Base-by-base conservation (phyloP, 2,888 invertebrate species). In the Actias luna region DNA sequence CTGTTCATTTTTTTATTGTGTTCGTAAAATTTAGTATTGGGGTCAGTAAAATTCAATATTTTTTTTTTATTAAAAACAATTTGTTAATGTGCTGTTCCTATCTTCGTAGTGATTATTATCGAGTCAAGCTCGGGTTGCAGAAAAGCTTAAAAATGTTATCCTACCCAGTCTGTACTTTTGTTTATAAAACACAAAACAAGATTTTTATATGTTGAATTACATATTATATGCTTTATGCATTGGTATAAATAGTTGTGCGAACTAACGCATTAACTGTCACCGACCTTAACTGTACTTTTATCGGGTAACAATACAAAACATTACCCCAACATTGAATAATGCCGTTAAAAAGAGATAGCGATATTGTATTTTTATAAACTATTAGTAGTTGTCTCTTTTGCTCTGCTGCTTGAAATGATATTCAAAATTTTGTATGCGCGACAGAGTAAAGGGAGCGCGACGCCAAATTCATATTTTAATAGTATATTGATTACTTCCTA, bases 391-490 rank as follows among this genome's bases (percentile, higher is more conserved):
- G 57, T 64, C 61, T 36, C 64, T 5, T 31, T 58, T 61, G 31
- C 39, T 46, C 63, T 39, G 31, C 12, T 60, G 18, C 29, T 27
- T 46, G 39, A 36, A 16, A n/a, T 33, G 27, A 25, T 50, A 35
- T 58, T 75, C 72, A 66, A 74, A 73, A 79, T 84, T 88, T 73
- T 55, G 83, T 83, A 89, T 88, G 84, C 88, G 80, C 70, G 76
- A 73, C 69, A 65, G 74, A 74, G 69, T 69, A 64, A 64, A 58
- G 69, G 66, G 65, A 71, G 63, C 67, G 65, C 72, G 73, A 70
- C 71, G 67, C 82, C 83, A 81, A 82, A 84, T 76, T 72, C 71
- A 77, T 81, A 85, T 83, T 82, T 71, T 78, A 84, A 85, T 83
- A 71, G 74, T 71, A 66, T 66, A 55, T 55, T 55, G 78, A 82